A percentile compares a stretch with the other conserved stretches of the same genome.
These are phyloP conservation scores for Leptopilina myrica DNA, from an alignment of 2,888 invertebrate species.

Conservation along the genomic window DNA sequence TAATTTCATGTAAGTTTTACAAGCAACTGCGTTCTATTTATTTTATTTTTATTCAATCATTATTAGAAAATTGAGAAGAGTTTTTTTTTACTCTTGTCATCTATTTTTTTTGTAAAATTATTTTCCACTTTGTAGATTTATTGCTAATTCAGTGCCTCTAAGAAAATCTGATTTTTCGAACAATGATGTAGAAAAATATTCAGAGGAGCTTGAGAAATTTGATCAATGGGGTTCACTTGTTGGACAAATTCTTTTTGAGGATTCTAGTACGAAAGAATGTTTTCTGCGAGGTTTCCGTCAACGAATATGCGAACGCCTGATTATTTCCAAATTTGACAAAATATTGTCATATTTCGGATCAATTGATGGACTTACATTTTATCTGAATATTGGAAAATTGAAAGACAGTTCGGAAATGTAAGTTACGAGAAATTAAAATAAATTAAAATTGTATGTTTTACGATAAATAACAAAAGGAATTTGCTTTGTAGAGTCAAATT, in stretches of 20 bases:
- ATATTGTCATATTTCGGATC: slow-evolving; percentile 5
- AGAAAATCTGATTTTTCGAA: slow-evolving; percentile 80
- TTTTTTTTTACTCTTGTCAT: no score
- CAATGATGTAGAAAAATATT: slow-evolving; percentile 71
- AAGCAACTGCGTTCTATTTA: neutral
- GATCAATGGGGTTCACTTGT: slow-evolving; percentile 82
- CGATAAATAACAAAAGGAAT: neutral
- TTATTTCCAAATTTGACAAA: neutral
- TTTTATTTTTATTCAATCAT: neutral
- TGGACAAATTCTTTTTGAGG: slow-evolving; percentile 79
- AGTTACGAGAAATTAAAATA: neutral
- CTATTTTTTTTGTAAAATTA: neutral
- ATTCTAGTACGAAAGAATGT: slow-evolving; percentile 73
- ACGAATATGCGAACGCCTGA: slow-evolving; percentile 73
- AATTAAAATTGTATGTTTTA: neutral
- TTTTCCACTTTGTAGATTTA: slow-evolving; percentile 10
- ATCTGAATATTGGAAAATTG: slow-evolving; percentile 1
- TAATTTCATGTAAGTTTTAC: slow-evolving; percentile 80
- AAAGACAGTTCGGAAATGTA: slow-evolving; percentile 23
- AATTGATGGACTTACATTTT: slow-evolving; percentile 20
- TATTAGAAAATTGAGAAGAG: no score
- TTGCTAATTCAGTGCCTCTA: slow-evolving; percentile 64
- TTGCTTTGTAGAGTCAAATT: slow-evolving; percentile 77
- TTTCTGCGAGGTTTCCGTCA: slow-evolving; percentile 79
- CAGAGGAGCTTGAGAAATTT: slow-evolving; percentile 78